Evolutionary conservation across 2,113 vertebrate species (phyloP).

Genomic region (Tiliqua scincoides): DNA sequence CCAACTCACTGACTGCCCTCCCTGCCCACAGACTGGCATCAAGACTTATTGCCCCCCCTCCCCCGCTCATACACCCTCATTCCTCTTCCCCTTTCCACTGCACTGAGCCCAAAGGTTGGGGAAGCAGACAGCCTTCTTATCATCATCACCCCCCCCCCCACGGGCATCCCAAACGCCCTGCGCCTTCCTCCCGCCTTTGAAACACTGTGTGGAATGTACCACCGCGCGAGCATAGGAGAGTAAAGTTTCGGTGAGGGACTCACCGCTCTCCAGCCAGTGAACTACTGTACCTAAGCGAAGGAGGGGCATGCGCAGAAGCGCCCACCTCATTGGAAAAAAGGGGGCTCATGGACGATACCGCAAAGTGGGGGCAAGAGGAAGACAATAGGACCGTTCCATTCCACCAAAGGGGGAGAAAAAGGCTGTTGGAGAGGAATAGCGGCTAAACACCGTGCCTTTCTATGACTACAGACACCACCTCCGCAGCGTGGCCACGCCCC

Average conservation of each 20-base stretch:
- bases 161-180: neutral
- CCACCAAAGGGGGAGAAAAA: neutral
- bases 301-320: neutral
- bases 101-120: too few relatives aligned
- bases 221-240: neutral
- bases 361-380: too few relatives aligned
- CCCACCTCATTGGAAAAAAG: too few relatives aligned
- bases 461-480: neutral
- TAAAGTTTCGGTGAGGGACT: neutral
- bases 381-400: neutral
- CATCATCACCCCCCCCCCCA: fast-evolving
- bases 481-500: neutral
- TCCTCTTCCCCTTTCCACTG: neutral
- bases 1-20: too few relatives aligned
- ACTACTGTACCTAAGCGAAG: too few relatives aligned
- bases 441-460: neutral
- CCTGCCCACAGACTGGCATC: too few relatives aligned
- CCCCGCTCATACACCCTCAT: too few relatives aligned
- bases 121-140: too few relatives aligned
- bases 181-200: neutral
- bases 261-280: too few relatives aligned
- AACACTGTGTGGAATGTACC: neutral
- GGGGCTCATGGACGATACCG: neutral
- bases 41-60: too few relatives aligned
- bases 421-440: neutral